These are phyloP conservation scores for Ectemnius continuus DNA, from an alignment of 2,888 invertebrate species.

Conservation along the genomic window DNA sequence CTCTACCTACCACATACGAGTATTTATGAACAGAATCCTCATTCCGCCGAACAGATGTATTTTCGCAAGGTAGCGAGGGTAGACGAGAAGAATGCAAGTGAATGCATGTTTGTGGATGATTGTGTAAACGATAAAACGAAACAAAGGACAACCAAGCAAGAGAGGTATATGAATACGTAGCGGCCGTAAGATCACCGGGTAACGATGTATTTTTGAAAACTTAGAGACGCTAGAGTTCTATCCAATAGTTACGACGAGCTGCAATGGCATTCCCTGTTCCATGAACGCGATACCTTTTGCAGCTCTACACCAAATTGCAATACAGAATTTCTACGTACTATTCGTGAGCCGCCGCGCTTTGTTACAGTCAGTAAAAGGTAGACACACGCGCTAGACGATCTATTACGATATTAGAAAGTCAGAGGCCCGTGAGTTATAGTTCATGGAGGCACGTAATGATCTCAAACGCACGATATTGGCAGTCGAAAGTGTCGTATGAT, in stretches of 20 bases:
- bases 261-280: conserved; percentile 41
- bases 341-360: conserved; percentile 28
- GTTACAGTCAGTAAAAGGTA: conserved; percentile 21
- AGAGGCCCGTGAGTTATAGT: conserved; percentile 34
- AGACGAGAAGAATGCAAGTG: conserved; percentile 7
- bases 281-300: conserved; percentile 25
- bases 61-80: conserved; percentile 36
- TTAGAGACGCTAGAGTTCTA: conserved; percentile 57
- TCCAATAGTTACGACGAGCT: conserved; percentile 41
- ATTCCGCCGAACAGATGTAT: conserved; percentile 47
- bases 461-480: conserved; percentile 72
- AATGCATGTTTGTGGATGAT: conserved; percentile 24
- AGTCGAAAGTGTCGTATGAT: conserved; percentile 50
- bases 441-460: conserved; percentile 69
- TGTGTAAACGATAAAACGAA: conserved; percentile 27
- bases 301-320: conserved; percentile 39
- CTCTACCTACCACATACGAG: conserved; percentile 53
- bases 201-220: conserved; percentile 57
- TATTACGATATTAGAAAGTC: conserved; percentile 13
- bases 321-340: conserved; percentile 47
- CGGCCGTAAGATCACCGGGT: conserved; percentile 34
- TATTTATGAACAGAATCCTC: conserved; percentile 48
- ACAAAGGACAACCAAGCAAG: conserved; percentile 7
- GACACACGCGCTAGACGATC: conserved; percentile 23
- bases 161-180: conserved; percentile 31